Evolutionary conservation across 2,888 invertebrate species (phyloP).

Genomic region (Drosophila trichaetosa): DNA sequence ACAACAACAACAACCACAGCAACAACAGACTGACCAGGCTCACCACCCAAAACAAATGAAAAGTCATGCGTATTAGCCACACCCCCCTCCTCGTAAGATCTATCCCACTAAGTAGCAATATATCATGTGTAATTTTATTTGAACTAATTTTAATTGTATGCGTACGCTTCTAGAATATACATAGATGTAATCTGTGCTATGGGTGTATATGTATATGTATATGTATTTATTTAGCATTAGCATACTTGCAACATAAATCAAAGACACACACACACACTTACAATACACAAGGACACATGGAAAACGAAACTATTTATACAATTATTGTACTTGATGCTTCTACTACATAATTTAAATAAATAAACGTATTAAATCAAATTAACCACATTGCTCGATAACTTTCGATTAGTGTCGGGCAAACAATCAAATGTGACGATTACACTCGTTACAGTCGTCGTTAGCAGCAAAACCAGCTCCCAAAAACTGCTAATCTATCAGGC

Average conservation of each 20-base stretch:
- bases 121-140: constrained; percentile 26
- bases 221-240: constrained; percentile 58
- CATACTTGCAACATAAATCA: constrained; percentile 63
- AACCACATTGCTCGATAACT: not conserved
- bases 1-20: not conserved
- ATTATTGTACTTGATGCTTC: constrained; percentile 76
- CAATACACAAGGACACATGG: constrained; percentile 18
- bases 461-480: constrained; percentile 25
- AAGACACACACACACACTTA: constrained; percentile 48
- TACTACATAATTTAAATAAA: constrained; percentile 66
- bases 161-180: constrained; percentile 56
- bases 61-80: constrained; percentile 42
- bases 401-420: not conserved
- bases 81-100: not conserved
- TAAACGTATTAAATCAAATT: constrained; percentile 38
- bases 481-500: constrained; percentile 43
- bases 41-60: constrained; percentile 13
- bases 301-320: constrained; percentile 68
- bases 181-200: constrained; percentile 63
- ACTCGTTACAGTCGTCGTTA: constrained; percentile 3
- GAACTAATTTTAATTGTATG: constrained; percentile 24
- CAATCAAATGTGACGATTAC: constrained; percentile 1
- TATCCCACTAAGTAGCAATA: constrained; percentile 40
- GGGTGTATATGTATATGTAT: constrained; percentile 53
- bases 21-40: constrained; percentile 16